Evolutionary conservation across 2,888 invertebrate genomes (phyloP), one percentile per base, ranked within the genome.

Genomic region (Salticus scenicus): DNA sequence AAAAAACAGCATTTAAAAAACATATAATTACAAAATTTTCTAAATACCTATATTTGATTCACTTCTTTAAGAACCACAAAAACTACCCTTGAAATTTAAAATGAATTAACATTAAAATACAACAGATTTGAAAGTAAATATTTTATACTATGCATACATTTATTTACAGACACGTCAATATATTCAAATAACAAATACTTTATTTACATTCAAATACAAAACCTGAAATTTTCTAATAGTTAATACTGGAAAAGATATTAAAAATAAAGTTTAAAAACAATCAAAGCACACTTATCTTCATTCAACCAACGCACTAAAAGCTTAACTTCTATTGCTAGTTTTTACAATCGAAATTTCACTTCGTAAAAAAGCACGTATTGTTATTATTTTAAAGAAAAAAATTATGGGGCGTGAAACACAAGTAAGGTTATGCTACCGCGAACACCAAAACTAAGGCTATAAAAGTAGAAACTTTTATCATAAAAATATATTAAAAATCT

Each of bases 401-500:
- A 12, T 47, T 47, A 47, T 47, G 42, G 42, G 17, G 42, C 42
- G 42, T 47, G 42, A 47, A 47, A 17, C 17, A 47, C 42, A 47
- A 47, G 10, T 47, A 47, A 47, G 42, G 42, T 47, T 47, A 47
- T 47, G 42, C 2, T 12, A 47, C 42, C 17, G 7, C n/a, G n/a
- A 5, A 47, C 42, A 47, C 10, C 10, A 17, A 5, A 17, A 17
- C n/a, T 7, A 47, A 12, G n/a, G 42, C 42, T 14, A 17, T 47
- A 47, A 47, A 47, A 47, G 10, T 17, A 47, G 7, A 47, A 47
- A 47, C 10, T 47, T 47, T 47, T 47, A 47, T 2, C 42, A 47
- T 47, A 47, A 47, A 47, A 47, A 47, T 47, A 47, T 47, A 47
- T 47, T 47, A 47, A 12, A 47, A n/a, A n/a, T n/a, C n/a, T n/a